phyloP scores from a whole-genome alignment of 2,797 vertebrate species.

The Dipus sagitta region DNA sequence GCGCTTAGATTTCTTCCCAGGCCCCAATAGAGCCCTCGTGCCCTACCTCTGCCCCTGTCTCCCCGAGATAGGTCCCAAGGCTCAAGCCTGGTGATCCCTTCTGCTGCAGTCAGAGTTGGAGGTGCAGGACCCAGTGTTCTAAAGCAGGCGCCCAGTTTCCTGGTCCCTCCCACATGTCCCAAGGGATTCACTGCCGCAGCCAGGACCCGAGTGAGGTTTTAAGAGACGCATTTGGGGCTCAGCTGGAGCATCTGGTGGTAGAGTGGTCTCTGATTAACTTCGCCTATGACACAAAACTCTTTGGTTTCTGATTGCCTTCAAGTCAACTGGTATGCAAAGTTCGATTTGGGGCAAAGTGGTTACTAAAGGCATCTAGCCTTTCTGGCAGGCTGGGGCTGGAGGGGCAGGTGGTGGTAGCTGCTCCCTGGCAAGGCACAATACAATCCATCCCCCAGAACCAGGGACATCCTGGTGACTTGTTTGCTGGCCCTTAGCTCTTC shows the following conservation, averaged over 20 bases:
- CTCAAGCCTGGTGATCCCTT: neutral
- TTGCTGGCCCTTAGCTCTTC: neutral
- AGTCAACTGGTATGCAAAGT: slow-evolving; percentile 33
- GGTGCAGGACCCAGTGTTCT: neutral
- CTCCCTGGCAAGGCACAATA: neutral
- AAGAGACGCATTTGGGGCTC: slow-evolving; percentile 50
- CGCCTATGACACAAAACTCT: neutral
- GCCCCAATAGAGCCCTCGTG: neutral
- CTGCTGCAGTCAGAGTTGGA: neutral
- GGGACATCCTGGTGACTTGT: neutral
- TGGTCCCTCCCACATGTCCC: neutral
- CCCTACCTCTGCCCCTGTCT: accelerated
- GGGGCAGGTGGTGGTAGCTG: neutral
- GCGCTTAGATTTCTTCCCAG: neutral
- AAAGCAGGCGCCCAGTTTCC: neutral
- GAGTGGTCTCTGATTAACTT: slow-evolving; percentile 33
- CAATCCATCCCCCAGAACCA: neutral
- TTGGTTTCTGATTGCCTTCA: slow-evolving; percentile 45
- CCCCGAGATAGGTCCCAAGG: neutral
- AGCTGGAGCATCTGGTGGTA: slow-evolving; percentile 18
- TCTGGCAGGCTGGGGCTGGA: neutral
- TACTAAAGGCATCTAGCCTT: neutral
- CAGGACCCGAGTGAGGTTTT: slow-evolving; percentile 37
- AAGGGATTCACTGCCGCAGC: neutral
- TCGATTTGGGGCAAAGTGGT: slow-evolving; percentile 37